Percentiles rank a stretch among this genome's conserved stretches.
Conservation (phyloP, 2,113 vertebrate species). For the Protobothrops mucrosquamatus region DNA sequence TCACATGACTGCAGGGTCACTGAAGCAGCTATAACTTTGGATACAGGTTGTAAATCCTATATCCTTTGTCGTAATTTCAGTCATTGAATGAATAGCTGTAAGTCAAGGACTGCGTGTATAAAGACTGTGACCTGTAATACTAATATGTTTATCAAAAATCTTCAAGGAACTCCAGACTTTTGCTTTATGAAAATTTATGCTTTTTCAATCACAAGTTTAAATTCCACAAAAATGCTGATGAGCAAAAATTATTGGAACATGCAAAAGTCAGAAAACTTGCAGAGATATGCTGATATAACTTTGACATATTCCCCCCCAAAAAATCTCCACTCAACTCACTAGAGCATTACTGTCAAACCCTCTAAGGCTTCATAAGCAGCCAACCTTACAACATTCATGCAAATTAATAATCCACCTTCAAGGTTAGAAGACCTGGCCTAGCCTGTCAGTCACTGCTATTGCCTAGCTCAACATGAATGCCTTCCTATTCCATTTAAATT, state of each 20-base stretch:
- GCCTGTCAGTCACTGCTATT: neutral
- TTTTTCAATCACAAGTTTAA: neutral
- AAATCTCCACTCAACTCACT: neutral
- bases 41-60: neutral
- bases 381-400: neutral
- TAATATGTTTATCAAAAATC: neutral
- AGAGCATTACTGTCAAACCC: neutral
- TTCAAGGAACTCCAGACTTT: neutral
- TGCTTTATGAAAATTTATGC: neutral
- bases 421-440: neutral
- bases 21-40: neutral
- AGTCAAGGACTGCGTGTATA: neutral
- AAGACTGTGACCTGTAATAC: neutral
- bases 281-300: neutral
- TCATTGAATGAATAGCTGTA: neutral
- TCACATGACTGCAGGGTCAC: neutral
- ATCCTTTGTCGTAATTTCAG: neutral
- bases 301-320: neutral
- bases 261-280: neutral
- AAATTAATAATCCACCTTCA: neutral
- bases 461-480: neutral
- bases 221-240: constrained; percentile 6
- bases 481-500: neutral
- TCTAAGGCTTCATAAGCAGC: neutral
- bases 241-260: neutral